Evolutionary conservation across 2,113 vertebrate genomes (phyloP).

Genomic region (human (Homo sapiens)): DNA sequence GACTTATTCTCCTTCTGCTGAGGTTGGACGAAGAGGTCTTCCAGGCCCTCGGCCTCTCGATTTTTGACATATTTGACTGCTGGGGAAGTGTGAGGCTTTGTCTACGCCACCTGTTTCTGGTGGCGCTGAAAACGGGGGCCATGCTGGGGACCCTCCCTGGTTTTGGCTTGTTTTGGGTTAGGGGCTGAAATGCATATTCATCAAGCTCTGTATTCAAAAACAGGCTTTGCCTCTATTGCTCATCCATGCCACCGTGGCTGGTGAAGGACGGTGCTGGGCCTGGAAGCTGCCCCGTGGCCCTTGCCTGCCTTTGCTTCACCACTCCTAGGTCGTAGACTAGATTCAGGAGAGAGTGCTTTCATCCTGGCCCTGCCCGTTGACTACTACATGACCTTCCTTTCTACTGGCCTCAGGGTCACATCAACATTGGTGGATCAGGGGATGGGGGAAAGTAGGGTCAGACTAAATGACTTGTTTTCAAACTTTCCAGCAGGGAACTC

Average conservation of each 20-base stretch:
- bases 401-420: background rate
- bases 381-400: background rate
- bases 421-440: background rate
- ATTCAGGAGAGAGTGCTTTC: background rate
- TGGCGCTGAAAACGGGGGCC: background rate
- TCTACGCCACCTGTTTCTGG: slow-evolving; percentile 21
- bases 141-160: background rate
- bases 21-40: background rate
- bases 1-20: background rate
- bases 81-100: background rate
- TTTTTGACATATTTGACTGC: background rate
- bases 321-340: background rate
- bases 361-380: background rate
- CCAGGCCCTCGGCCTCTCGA: background rate
- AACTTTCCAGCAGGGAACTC: background rate
- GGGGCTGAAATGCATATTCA: background rate
- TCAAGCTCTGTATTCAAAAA: background rate
- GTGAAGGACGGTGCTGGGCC: background rate
- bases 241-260: background rate
- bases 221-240: background rate
- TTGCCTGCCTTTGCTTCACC: slow-evolving; percentile 23
- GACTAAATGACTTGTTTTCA: slow-evolving; percentile 9
- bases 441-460: background rate
- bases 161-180: background rate
- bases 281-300: background rate